Base-by-base conservation (phyloP, 2,113 vertebrate genomes). In the Aspidoscelis tigris region DNA sequence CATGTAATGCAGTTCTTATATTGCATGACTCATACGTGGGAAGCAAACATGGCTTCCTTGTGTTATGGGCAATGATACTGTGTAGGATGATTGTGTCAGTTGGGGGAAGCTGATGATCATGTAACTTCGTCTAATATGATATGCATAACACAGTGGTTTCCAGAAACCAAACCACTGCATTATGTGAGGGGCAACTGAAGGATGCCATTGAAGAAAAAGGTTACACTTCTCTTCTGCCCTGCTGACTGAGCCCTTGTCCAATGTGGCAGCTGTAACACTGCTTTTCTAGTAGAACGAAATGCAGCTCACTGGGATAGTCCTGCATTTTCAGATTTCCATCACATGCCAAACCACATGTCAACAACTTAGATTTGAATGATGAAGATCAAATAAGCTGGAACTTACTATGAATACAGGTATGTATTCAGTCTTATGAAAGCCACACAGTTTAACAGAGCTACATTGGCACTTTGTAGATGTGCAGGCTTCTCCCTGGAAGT, bases 401-500 rank as follows among this genome's bases (percentile, higher is more conserved):
- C 21, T 61, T 21, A 72, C 9, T 20, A 44, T n/a, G 18, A 82
- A 20, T 21, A 22, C 26, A 10, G 41, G 18, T n/a, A 33, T 64
- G 1, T 72, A 64, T 71, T 22, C 64, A 44, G 11, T 79, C 7
- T 73, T 73, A 74, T 10, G 26, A 39, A 43, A 61, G 39, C 10
- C 14, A 24, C 20, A n/a, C 14, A 6, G 55, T 78, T 24, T 64
- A 47, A 9, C 41, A 47, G 24, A 82, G 55, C 21, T 39, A 21
- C 14, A 4, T 7, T 24, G 21, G 5, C 11, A 50, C 73, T 53
- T n/a, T 41, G 41, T 69, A 72, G 26, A 10, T 10, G 44, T 26
- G 6, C 50, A 66, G 58, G 65, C 10, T 84, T 41, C 41, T n/a
- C 65, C 22, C 87, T 9, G 87, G 24, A 82, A 86, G 74, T 41